Base-by-base conservation (phyloP, 2,888 invertebrate species). In the Craniophora ligustri region DNA sequence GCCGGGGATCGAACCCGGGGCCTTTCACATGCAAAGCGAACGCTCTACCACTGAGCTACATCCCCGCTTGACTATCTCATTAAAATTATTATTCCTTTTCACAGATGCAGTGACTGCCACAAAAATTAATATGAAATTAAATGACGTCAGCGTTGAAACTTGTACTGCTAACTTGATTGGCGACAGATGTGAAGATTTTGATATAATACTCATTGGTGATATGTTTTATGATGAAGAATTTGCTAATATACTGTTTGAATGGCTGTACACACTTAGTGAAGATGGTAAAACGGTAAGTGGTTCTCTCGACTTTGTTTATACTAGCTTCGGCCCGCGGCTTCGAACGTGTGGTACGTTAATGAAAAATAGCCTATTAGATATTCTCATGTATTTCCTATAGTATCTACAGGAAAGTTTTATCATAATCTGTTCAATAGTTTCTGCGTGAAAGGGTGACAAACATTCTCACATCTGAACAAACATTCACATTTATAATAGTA, bases 11-110 rank as follows among this genome's bases (percentile, higher is more conserved):
- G 98, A 98, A 98, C 98, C 97, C 98, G 97, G 97, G 98, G 97
- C 98, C 97, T 98, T 97, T 97, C 97, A 97, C 98, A 98, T 98
- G 98, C 98, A 97, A 98, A 98, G 98, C 98, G 97, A 98, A 97
- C 97, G 98, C 98, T 98, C 98, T 98, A 98, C 98, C 98, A 97
- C 97, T 98, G 98, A 98, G 98, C 98, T 98, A 98, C 97, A 97
- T 97, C 98, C 95, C 95, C 95, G 62, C 69, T 62, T 79, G 39
- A 0, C 0, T 0, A 0, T 0, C 0, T 0, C 0, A 0, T 1
- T 1, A 19, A 89, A 89, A 82, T 82, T 65, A 46, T 15, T 0
- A 1, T 35, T 47, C 0, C 13, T 0, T 88, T 93, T 40, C 84
- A 23, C 66, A 95, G 95, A 84, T 69, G 94, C 95, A 1, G 82